Percentiles rank a stretch among this genome's conserved stretches.
phyloP scores from a whole-genome alignment of 2,888 invertebrate genomes.

The Orthosia incerta region DNA sequence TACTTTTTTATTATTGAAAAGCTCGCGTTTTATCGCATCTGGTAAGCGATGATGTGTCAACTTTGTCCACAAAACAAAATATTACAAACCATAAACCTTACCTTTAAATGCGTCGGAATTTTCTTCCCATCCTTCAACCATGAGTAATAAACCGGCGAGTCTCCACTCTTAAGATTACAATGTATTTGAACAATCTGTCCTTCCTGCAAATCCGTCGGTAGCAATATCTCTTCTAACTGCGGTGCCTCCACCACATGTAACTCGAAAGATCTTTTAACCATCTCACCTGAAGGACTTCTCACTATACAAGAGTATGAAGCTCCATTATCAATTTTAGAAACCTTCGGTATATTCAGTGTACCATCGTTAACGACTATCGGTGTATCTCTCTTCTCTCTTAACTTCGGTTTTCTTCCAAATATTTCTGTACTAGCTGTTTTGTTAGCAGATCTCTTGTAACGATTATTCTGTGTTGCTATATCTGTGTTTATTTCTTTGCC shows the following conservation, averaged over 20 bases:
- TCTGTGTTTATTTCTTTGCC: conserved; percentile 86
- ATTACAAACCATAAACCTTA: conserved; percentile 70
- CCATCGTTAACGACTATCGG: conserved; percentile 85
- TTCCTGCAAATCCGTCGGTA: conserved; percentile 95
- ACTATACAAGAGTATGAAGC: conserved; percentile 95
- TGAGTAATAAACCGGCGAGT: conserved; percentile 93
- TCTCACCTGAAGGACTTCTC: conserved; percentile 94
- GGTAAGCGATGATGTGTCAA: no score
- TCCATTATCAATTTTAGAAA: conserved; percentile 93
- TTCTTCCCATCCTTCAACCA: conserved; percentile 93
- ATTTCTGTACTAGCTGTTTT: conserved; percentile 84
- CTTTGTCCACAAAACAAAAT: conserved; percentile 7
- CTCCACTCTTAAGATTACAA: conserved; percentile 94
- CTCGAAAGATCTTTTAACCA: conserved; percentile 93
- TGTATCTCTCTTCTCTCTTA: conserved; percentile 84
- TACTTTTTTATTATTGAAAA: no score
- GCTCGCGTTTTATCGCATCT: no score
- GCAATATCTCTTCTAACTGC: conserved; percentile 95
- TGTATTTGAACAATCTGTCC: conserved; percentile 96
- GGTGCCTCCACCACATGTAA: conserved; percentile 94
- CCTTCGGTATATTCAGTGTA: conserved; percentile 91
- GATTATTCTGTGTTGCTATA: conserved; percentile 73
- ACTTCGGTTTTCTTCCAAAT: conserved; percentile 87
- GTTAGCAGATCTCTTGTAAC: conserved; percentile 81
- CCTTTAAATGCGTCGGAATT: conserved; percentile 92